A percentile compares a stretch with the other conserved stretches of the same genome.
phyloP scores from a whole-genome alignment of 2,113 vertebrate species.

The Aegithalos caudatus region DNA sequence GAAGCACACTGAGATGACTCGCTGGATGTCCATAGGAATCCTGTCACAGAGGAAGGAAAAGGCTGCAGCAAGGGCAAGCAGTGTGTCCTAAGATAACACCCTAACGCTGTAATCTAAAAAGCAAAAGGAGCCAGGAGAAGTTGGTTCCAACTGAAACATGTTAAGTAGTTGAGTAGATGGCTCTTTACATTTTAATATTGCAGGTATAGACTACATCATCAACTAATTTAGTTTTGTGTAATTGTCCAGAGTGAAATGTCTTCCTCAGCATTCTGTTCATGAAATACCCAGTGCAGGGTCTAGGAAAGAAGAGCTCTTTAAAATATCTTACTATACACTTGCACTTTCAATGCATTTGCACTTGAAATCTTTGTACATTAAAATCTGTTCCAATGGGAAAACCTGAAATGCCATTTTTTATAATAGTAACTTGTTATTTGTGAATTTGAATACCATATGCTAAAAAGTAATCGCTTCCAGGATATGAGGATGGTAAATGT shows the following conservation, averaged over 20 bases:
- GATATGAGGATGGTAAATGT: not conserved
- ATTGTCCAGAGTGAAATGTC: not conserved
- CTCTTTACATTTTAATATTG: not conserved
- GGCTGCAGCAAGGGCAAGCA: not conserved
- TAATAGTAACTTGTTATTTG: conserved; percentile 17
- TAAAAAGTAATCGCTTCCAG: not conserved
- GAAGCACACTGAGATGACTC: not conserved
- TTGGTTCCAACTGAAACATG: not conserved
- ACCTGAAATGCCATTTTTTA: not conserved
- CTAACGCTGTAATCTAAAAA: not conserved
- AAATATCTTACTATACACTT: not conserved
- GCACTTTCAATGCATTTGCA: not conserved
- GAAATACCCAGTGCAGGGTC: not conserved
- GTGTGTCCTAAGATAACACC: not conserved
- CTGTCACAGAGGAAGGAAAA: not conserved
- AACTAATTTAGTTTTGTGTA: not conserved
- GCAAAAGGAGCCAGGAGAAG: not conserved
- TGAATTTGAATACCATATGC: not conserved
- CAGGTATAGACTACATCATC: not conserved
- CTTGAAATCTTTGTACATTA: not conserved
- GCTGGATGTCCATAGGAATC: not conserved
- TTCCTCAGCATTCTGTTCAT: not conserved
- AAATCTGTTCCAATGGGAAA: not conserved
- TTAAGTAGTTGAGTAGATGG: not conserved
- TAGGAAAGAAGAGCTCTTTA: not conserved